Evolutionary conservation across 2,888 invertebrate genomes (phyloP), one percentile per base, ranked within the genome.

Genomic region (Vandiemenella viatica): DNA sequence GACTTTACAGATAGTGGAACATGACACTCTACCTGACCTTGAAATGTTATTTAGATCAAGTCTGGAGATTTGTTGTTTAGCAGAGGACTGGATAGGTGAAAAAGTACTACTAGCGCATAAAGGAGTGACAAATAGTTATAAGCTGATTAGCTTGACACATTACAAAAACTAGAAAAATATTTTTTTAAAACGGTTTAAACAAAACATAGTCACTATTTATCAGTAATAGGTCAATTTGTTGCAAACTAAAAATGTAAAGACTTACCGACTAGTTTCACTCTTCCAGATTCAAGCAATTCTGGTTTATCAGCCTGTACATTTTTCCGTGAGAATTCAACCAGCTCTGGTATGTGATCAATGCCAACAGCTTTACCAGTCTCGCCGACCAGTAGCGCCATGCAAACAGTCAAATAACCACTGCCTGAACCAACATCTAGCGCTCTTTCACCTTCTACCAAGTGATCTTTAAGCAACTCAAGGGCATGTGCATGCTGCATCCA

Each of bases 401-500:
- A 93, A 13, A 85, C 83, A 1, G 92, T 91, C 38, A 95, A 72
- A 64, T 93, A 95, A 3, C 95, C 95, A 51, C 90, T 89, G 1
- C 95, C 95, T 19, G 89, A 91, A 13, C 95, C 95, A 42, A 95
- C 89, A 68, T 95, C 95, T 54, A 95, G 67, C 3, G 88, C 88
- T 60, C 73, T 79, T 46, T 80, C 79, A 10, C 90, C 91, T 48
- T 79, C 77, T 22, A 71, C 66, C 44, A 95, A 68, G 58, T 89
- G 83, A 54, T 83, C 80, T 60, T 80, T 79, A 44, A 96, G 72
- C 55, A 80, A 72, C 70, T 95, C 91, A 61, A 95, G 69, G 22
- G 91, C 93, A 69, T 87, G 83, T 1, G 90, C 93, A 69, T 95
- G 93, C 89, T 89, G 63, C 49, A 63, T 56, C 37, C 15, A 38